Evolutionary conservation across 1,140 invertebrate genomes (phyloP), one percentile per base, ranked within the genome.

Genomic region (Ephestia elutella): DNA sequence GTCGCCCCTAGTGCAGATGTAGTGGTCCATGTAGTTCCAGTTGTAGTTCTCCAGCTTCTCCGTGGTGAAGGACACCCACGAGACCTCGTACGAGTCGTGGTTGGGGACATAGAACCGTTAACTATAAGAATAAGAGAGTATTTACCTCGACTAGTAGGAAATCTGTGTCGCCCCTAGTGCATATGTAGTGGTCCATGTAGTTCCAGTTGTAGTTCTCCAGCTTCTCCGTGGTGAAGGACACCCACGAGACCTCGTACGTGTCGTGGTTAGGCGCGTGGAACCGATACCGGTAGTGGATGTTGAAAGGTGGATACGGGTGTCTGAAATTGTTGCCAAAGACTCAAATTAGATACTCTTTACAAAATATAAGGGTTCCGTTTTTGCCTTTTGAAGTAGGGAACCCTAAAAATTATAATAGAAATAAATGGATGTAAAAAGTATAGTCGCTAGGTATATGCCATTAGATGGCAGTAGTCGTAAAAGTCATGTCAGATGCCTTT

Each of bases 181-280:
- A 98, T 60, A 99, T 97, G 79, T 99, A 99, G 82, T 98, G 95
- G 88, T 99, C 97, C 85, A 99, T 91, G 86, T 97, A 97, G 89
- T 99, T 99, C 98, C 98, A 99, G 86, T 98, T 98, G 75, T 97
- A 99, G 75, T 95, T 97, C 89, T 99, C 97, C 19, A 99, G 86
- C 75, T 97, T 97, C 85, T 99, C 97, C 0, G 96, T 97, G 10
- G 94, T 95, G 82, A 99, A 99, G 38, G 96, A 95, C 0, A 97
- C 96, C 91, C 95, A 96, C 0, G 97, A 98, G n/a, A 97, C 93
- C 82, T 97, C 96, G 80, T 98, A 99, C 0, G 93, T 96, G 61
- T 95, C 93, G 75, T 97, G 96, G 86, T 98, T 94, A 0, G 97
- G 97, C 1, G 96, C 95, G 89, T 97, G 95, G 87, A 99, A 98